Evolutionary conservation across 2,797 vertebrate genomes (phyloP).

Genomic region (Numenius phaeopus): DNA sequence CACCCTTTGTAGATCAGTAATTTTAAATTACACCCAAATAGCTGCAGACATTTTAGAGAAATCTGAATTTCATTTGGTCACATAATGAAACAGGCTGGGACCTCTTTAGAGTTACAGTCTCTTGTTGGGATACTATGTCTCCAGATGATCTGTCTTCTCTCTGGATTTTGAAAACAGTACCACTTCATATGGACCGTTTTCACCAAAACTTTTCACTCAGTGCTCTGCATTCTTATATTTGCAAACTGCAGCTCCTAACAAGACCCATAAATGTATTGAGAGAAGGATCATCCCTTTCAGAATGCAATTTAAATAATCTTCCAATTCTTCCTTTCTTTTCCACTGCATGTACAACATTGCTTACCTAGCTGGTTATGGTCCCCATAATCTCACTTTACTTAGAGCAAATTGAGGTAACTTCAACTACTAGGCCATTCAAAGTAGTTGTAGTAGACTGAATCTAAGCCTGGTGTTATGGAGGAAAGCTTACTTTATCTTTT

Average conservation of each 20-base stretch:
- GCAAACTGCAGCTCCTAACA: neutral
- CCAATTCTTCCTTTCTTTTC: neutral
- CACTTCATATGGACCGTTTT: neutral
- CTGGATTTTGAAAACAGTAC: neutral
- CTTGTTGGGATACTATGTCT: neutral
- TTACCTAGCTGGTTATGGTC: neutral
- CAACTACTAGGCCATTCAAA: neutral
- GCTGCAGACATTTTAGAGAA: neutral
- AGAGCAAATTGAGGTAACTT: neutral
- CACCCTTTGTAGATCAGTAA: neutral
- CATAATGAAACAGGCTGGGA: neutral
- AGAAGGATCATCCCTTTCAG: neutral
- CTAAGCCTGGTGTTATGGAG: neutral
- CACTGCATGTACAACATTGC: neutral
- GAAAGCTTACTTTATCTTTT: neutral
- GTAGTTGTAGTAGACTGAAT: neutral
- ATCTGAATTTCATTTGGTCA: neutral
- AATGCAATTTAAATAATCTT: neutral
- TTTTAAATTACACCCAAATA: neutral
- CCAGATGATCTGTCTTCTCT: neutral
- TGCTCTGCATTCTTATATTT: neutral
- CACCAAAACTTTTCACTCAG: neutral
- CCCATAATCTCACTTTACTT: neutral
- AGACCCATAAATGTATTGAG: neutral
- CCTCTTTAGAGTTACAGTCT: neutral